Base-by-base conservation (phyloP, 2,797 vertebrate genomes). In the Coluber constrictor region DNA sequence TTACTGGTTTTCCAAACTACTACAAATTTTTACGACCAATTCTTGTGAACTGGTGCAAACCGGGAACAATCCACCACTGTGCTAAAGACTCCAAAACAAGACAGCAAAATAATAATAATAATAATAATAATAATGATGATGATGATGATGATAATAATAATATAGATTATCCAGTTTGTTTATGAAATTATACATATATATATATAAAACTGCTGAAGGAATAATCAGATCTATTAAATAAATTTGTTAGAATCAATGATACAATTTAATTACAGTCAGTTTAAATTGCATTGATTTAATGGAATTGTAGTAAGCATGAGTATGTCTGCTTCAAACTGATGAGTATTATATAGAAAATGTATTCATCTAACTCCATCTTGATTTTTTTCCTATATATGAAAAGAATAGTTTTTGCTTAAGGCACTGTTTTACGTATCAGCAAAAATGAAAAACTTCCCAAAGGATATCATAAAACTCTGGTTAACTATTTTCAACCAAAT, bases 341-440 rank as follows among this genome's bases (percentile, higher is more conserved):
- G 15, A 43, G 1, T 83, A n/a, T n/a, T 37, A 37, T 37, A 54
- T 47, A 47, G 18, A 23, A 83, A 83, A 25, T 43, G 37, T 83
- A 79, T 79, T 37, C 32, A 43, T 43, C 18, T 79, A 83, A 43
- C 9, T 83, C 37, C 4, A 47, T 25, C 51, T 37, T 63, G 0
- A 23, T 60, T 4, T 56, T 0, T n/a, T 18, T 18, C 90, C 79
- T 25, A 57, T 93, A 20, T 91, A 37, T 27, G 90, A 5, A 25
- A 90, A 90, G 57, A 87, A 87, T 15, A 3, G 74, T 7, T 94
- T 94, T 95, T 92, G 96, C 96, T 97, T 95, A 96, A 94, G 93
- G 94, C 95, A 91, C 97, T 97, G 96, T 98, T 97, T 95, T 93
- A 96, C 96, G 96, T 93, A 93, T 96, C 93, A 90, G 93, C 90